Conservation (phyloP, 1,140 invertebrate genomes). For the Cydia amplana region DNA sequence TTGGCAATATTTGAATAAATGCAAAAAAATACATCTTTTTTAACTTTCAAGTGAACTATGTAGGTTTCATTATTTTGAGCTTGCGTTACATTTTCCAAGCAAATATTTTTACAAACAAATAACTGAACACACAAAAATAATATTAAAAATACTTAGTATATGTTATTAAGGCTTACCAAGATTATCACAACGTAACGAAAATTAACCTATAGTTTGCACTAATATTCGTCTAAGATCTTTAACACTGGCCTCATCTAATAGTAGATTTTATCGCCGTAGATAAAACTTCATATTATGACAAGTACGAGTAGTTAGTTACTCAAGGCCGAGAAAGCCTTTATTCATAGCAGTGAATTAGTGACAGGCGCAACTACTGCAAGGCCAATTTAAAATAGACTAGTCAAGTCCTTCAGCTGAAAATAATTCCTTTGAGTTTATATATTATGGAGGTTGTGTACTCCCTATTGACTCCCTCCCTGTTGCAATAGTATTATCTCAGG, state of each 20-base stretch:
- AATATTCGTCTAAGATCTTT: conserved; percentile 18
- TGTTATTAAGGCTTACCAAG: not conserved
- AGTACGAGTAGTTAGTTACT: no score
- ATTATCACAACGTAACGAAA: conserved; percentile 23
- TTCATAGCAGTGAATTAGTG: not conserved
- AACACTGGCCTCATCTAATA: not conserved
- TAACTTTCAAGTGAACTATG: no score
- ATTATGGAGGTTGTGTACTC: not conserved
- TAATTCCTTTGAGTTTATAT: not conserved
- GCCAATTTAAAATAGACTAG: not conserved
- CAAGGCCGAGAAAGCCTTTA: not conserved
- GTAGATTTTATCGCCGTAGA: not conserved
- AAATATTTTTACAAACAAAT: not conserved
- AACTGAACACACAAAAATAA: not conserved
- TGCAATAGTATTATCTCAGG: no score
- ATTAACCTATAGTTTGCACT: conserved; percentile 19
- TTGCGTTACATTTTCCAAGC: not conserved
- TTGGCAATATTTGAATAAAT: no score
- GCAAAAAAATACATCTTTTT: no score
- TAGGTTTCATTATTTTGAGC: no score
- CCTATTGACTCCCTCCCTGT: no score
- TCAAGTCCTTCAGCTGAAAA: not conserved
- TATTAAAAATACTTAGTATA: not conserved
- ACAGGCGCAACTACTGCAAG: not conserved
- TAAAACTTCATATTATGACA: not conserved